Percentiles rank a stretch among this genome's conserved stretches.
Conservation (phyloP, 30 jellyfish, hydroid and myxozoan species). For the Aurelia aurita region DNA sequence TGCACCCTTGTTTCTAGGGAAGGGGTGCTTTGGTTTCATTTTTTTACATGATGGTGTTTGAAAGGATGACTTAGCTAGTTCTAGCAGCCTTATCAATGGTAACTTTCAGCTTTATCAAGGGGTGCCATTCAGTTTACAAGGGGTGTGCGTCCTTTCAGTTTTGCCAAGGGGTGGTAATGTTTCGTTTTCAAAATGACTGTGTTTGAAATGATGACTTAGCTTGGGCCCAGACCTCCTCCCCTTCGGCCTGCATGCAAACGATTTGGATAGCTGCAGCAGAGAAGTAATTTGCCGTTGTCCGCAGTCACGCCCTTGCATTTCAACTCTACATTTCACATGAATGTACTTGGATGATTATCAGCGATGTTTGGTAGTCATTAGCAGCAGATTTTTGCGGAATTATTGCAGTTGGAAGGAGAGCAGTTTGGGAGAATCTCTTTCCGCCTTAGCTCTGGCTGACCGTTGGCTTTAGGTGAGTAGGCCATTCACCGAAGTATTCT, state of each 20-base stretch:
- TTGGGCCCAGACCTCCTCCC: conserved; percentile 46
- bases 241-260: conserved; percentile 73
- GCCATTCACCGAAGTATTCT: too few species aligned
- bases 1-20: too few species aligned
- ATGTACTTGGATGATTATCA: conserved; percentile 21
- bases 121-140: not conserved
- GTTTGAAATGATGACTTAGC: conserved; percentile 11
- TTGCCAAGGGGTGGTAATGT: too few species aligned
- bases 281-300: conserved; percentile 6
- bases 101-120: too few species aligned
- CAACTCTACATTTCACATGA: conserved; percentile 5
- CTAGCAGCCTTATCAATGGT: too few species aligned
- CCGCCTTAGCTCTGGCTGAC: conserved; percentile 54
- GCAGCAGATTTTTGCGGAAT: conserved; percentile 24
- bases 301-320: conserved; percentile 75
- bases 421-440: conserved; percentile 35
- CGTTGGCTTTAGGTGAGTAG: conserved; percentile 22
- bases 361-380: conserved; percentile 54
- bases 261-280: conserved; percentile 33
- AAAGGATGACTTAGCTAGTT: too few species aligned
- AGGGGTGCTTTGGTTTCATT: too few species aligned
- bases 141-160: too few species aligned
- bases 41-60: too few species aligned
- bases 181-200: not conserved
- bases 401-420: conserved; percentile 41